phyloP scores from a whole-genome alignment of 2,797 vertebrate species.

The Mus minutoides region DNA sequence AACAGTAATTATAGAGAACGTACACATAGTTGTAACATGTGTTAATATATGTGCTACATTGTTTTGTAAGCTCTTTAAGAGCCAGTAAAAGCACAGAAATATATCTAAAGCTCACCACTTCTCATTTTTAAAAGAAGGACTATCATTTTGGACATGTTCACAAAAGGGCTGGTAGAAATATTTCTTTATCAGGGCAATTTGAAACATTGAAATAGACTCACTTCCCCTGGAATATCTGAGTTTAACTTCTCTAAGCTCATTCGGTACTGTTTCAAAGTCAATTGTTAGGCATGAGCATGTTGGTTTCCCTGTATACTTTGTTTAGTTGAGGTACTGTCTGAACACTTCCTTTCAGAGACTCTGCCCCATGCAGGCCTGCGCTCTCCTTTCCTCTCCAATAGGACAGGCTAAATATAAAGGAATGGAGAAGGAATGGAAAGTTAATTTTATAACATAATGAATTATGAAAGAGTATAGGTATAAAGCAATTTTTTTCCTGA shows the following conservation, averaged over 20 bases:
- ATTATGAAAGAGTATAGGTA: background rate
- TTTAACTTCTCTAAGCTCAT: background rate
- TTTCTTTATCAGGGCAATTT: slow-evolving; percentile 5
- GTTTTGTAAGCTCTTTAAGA: background rate
- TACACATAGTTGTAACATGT: background rate
- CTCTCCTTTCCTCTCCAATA: background rate
- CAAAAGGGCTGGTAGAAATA: background rate
- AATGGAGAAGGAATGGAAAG: too few species aligned
- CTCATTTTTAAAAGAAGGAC: background rate
- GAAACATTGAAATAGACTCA: background rate
- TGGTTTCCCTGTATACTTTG: background rate
- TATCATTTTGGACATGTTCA: slow-evolving; percentile 28
- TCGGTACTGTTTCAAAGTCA: background rate
- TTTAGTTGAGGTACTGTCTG: background rate
- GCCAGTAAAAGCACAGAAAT: slow-evolving; percentile 1
- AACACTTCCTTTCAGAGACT: background rate
- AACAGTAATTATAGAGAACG: background rate
- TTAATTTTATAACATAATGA: background rate
- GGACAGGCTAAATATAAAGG: background rate
- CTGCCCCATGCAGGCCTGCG: background rate
- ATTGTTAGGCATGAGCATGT: background rate
- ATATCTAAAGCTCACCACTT: background rate
- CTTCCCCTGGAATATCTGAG: background rate
- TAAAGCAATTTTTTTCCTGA: background rate
- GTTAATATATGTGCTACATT: background rate